Evolutionary conservation across 2,888 invertebrate species (phyloP).

Genomic region (Mythimna loreyi): DNA sequence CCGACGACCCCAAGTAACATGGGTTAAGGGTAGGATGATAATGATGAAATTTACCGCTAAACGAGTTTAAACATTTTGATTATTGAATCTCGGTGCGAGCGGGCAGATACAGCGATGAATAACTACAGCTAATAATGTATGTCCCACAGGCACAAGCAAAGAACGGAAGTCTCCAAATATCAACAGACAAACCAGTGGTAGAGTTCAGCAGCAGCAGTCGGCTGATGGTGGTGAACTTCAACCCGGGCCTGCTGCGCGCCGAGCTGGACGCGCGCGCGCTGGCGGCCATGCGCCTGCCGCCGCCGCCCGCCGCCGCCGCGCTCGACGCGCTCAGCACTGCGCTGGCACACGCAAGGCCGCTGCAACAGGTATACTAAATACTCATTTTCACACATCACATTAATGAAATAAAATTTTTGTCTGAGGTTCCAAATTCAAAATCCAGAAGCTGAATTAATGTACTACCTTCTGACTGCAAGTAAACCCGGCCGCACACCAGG

Average conservation of each 20-base stretch:
- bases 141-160: slow-evolving; percentile 81
- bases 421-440: no score
- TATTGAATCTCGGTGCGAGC: no score
- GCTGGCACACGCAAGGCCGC: slow-evolving; percentile 95
- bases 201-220: slow-evolving; percentile 93
- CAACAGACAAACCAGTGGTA: slow-evolving; percentile 93
- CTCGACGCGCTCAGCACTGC: slow-evolving; percentile 93
- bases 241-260: slow-evolving; percentile 95
- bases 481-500: no score
- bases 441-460: no score
- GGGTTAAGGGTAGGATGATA: no score
- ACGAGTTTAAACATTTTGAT: no score
- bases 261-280: slow-evolving; percentile 97
- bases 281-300: slow-evolving; percentile 95
- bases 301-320: slow-evolving; percentile 94
- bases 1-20: no score
- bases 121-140: neutral
- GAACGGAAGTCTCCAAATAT: slow-evolving; percentile 80
- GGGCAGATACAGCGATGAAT: neutral
- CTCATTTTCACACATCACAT: no score
- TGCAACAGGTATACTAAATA: slow-evolving; percentile 93
- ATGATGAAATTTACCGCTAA: no score
- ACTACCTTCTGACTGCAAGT: no score
- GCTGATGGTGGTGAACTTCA: slow-evolving; percentile 97
- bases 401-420: no score